These are phyloP conservation scores for Sphaerophoria taeniata DNA, from an alignment of 2,888 invertebrate species.

Conservation along the genomic window DNA sequence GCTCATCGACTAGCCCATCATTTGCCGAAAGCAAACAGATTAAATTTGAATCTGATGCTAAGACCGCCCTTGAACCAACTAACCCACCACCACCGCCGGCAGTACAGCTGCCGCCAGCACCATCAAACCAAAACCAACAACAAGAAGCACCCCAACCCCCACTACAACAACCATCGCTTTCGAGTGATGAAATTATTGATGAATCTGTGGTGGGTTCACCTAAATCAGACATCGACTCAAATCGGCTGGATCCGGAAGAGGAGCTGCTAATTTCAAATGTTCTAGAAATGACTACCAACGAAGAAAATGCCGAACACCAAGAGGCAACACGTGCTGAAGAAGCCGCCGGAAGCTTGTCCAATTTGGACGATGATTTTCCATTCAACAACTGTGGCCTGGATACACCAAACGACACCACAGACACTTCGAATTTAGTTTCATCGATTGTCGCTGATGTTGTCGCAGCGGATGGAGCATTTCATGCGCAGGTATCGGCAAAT, in stretches of 20 bases:
- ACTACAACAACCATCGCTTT: slow-evolving; percentile 27
- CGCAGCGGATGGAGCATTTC: slow-evolving; percentile 50
- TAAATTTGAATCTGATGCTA: slow-evolving; percentile 55
- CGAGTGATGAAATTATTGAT: slow-evolving; percentile 37
- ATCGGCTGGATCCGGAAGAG: slow-evolving; percentile 61
- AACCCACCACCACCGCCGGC: slow-evolving; percentile 22
- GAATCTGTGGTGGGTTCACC: slow-evolving; percentile 38
- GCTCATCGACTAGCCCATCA: slow-evolving; percentile 64
- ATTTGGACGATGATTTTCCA: slow-evolving; percentile 66
- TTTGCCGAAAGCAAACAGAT: slow-evolving; percentile 61
- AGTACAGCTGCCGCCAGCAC: no score
- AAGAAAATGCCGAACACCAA: slow-evolving; percentile 42
- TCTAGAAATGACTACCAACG: slow-evolving; percentile 60
- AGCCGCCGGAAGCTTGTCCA: slow-evolving; percentile 52
- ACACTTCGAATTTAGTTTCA: slow-evolving; percentile 68
- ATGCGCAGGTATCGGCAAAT: slow-evolving; percentile 50
- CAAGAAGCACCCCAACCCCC: slow-evolving; percentile 33
- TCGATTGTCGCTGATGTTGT: slow-evolving; percentile 64
- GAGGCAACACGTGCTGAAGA: slow-evolving; percentile 42
- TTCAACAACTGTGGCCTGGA: slow-evolving; percentile 65
- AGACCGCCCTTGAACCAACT: slow-evolving; percentile 7
- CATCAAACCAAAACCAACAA: no score
- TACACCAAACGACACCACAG: slow-evolving; percentile 61
- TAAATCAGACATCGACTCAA: slow-evolving; percentile 57
- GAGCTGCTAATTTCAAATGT: slow-evolving; percentile 68